Evolutionary conservation across 2,888 invertebrate species (phyloP).

Genomic region (Amphipoea lucens): DNA sequence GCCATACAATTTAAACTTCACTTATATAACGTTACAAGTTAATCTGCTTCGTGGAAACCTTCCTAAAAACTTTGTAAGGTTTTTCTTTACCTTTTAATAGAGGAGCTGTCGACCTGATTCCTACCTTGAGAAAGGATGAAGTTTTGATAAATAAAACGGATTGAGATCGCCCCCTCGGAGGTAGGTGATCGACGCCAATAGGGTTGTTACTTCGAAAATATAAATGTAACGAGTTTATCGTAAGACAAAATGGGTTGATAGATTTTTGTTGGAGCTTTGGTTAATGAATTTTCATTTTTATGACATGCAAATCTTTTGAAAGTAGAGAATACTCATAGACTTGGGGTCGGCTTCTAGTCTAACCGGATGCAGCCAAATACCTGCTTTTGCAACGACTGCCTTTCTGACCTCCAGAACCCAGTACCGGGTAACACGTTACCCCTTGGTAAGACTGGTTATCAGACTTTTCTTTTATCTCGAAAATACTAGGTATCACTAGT

Average conservation of each 20-base stretch:
- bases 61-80: conserved; percentile 13
- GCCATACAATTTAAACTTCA: conserved; percentile 2
- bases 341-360: neutral
- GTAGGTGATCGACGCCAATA: conserved; percentile 29
- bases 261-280: neutral
- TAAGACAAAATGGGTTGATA: neutral
- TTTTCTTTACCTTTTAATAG: conserved; percentile 52
- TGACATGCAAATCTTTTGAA: neutral
- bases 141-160: conserved; percentile 55
- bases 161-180: conserved; percentile 40
- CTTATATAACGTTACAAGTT: conserved; percentile 12
- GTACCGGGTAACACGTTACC: neutral
- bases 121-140: conserved; percentile 44
- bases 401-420: neutral
- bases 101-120: conserved; percentile 47
- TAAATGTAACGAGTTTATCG: conserved; percentile 9
- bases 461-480: neutral
- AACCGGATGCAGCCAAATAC: neutral
- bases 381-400: neutral
- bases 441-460: neutral
- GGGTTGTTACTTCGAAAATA: conserved; percentile 34
- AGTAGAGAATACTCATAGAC: neutral
- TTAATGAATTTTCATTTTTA: neutral
- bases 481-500: no score
- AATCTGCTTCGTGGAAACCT: conserved; percentile 27